Percentiles rank a stretch among this genome's conserved stretches.
Evolutionary conservation across 2,113 vertebrate genomes (phyloP).

Genomic region (Miniopterus natalensis): DNA sequence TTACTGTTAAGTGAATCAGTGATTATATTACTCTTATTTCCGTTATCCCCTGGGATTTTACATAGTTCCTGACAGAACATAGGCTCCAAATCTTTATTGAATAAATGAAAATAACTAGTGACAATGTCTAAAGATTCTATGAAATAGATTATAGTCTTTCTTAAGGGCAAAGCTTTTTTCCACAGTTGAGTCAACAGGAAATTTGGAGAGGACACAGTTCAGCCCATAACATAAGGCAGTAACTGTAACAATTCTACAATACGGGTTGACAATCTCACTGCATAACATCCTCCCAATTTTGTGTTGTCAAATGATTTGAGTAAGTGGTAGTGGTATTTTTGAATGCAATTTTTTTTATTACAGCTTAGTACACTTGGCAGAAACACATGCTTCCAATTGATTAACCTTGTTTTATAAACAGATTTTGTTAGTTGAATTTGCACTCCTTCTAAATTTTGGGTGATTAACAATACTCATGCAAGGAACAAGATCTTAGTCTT

Average conservation of each 20-base stretch:
- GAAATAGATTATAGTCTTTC: constrained; percentile 18
- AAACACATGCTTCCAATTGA: not conserved
- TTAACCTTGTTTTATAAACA: not conserved
- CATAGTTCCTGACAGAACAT: not conserved
- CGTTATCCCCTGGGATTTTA: not conserved
- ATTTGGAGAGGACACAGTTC: not conserved
- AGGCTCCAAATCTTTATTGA: not conserved
- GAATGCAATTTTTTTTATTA: not conserved
- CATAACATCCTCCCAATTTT: not conserved
- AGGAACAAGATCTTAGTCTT: not conserved
- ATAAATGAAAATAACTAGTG: not conserved
- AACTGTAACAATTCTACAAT: not conserved
- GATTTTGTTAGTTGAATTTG: not conserved
- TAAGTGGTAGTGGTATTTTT: not conserved
- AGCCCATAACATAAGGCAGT: not conserved
- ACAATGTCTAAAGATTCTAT: not conserved
- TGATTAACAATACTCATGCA: not conserved
- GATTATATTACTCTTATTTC: not conserved
- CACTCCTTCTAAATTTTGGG: not conserved
- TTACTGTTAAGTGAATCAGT: not conserved
- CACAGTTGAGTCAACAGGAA: not conserved
- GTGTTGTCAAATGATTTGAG: not conserved
- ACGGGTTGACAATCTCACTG: not conserved
- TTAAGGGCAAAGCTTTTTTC: not conserved
- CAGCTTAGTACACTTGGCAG: not conserved